Base-by-base conservation (phyloP, 2,888 invertebrate species). In the Zaprionus lineosus region DNA sequence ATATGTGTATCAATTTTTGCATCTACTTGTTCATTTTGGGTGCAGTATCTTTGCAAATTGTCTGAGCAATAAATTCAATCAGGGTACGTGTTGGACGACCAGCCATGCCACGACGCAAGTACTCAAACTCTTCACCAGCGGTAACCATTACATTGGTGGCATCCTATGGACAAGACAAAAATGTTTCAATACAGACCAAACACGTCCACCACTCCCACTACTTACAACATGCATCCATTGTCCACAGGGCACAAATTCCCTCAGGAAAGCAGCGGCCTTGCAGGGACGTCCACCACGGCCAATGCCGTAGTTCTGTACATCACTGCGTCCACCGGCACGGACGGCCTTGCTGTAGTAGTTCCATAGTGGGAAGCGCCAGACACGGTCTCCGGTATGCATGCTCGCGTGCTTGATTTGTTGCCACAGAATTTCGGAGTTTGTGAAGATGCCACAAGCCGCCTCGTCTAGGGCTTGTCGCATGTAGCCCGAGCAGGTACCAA, bases 311-410 rank as follows among this genome's bases (percentile, higher is more conserved):
- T 93, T 93, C 44, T 88, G 86, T 0, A 89, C 82, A 81, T 89
- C 89, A 12, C 77, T 75, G 92, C 91, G 60, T 91, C 91, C 51
- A 90, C 92, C 84, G 0, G 66, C 26, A 0, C 82, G 81, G 0
- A 81, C 75, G 0, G 79, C 46, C 50, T 83, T 82, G 57, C 72
- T 92, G 87, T 94, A 96, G 86, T 93, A 93, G 41, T 93, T 91
- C 92, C 94, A 95, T 12, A 96, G 88, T 0, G 96, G 96, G 92
- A 96, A 93, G 39, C 95, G 91, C 96, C 96, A 96, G 1, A 96
- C 92, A 15, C 96, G 90, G 87, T 96, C 96, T 0, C 96, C 96
- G 0, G 95, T 94, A 60, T 92, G 91, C 78, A 92, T 91, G 39
- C 95, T 93, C 4, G 96, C 95, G 65, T 92, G 90, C 70, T 94